These are phyloP conservation scores for Channa argus DNA, from an alignment of 2,113 vertebrate genomes.

Conservation along the genomic window DNA sequence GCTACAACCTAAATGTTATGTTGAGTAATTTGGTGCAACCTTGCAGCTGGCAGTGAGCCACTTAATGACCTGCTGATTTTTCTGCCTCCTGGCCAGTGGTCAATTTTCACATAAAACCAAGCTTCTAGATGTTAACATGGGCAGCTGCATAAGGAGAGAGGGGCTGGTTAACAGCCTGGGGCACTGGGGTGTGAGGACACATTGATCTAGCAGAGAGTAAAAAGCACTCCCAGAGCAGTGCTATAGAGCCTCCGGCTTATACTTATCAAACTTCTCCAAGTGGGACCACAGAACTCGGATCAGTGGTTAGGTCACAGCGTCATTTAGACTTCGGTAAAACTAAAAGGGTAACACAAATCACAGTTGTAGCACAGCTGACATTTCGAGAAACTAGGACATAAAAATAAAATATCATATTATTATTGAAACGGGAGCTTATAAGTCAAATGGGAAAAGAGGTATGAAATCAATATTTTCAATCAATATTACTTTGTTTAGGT, in stretches of 20 bases:
- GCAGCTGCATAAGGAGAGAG: conserved; percentile 21
- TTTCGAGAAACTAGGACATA: conserved; percentile 9
- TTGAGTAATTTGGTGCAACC: background rate
- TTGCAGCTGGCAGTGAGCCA: background rate
- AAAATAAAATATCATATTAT: conserved; percentile 15
- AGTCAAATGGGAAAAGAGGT: background rate
- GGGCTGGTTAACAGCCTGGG: conserved; percentile 39
- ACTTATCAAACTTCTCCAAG: conserved; percentile 28
- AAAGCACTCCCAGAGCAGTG: conserved; percentile 15
- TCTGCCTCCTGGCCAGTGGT: background rate
- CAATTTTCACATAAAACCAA: conserved; percentile 10
- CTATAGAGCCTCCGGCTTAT: conserved; percentile 45
- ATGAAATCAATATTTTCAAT: conserved; percentile 8
- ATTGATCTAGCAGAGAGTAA: conserved; percentile 32
- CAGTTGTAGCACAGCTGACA: background rate
- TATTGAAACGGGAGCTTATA: background rate
- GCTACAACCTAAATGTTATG: background rate
- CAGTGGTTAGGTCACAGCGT: conserved; percentile 19
- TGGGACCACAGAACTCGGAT: conserved; percentile 27
- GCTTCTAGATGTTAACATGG: conserved; percentile 12
- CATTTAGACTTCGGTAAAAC: conserved; percentile 35
- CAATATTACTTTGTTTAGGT: conserved; percentile 1
- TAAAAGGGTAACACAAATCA: conserved; percentile 28
- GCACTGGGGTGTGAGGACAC: conserved; percentile 29
- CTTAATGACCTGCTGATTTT: background rate